Evolutionary conservation across 1,140 invertebrate species (phyloP).

Genomic region (Asbolus verrucosus): DNA sequence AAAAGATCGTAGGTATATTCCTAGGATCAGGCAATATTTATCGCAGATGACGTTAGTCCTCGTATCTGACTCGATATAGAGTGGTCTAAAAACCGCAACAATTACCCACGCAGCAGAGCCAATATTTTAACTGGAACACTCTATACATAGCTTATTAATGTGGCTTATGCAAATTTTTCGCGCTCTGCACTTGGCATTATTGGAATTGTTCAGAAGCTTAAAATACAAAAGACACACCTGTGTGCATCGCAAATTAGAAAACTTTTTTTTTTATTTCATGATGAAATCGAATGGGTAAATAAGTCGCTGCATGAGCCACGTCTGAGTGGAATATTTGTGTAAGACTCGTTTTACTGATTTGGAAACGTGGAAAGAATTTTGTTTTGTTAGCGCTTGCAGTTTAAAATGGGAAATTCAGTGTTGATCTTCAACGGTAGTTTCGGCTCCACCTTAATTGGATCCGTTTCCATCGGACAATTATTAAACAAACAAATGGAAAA

Average conservation of each 20-base stretch:
- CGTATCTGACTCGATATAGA: neutral
- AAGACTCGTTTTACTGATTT: too few species aligned
- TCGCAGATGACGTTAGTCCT: neutral
- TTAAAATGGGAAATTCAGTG: too few species aligned
- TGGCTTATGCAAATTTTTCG: constrained; percentile 14
- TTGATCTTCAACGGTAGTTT: too few species aligned
- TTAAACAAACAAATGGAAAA: too few species aligned
- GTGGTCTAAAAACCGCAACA: neutral
- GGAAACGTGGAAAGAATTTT: too few species aligned
- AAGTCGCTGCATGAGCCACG: neutral
- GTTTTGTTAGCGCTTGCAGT: too few species aligned
- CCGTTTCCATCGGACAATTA: too few species aligned
- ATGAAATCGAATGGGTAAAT: constrained; percentile 7
- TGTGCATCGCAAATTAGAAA: constrained; percentile 7
- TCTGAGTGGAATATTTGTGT: too few species aligned
- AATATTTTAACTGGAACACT: too few species aligned
- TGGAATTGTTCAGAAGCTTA: constrained; percentile 33
- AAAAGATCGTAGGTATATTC: neutral
- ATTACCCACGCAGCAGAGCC: neutral
- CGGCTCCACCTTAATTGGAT: too few species aligned
- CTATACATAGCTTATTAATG: neutral
- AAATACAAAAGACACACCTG: constrained; percentile 32
- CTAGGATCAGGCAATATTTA: neutral
- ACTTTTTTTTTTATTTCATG: constrained; percentile 6
- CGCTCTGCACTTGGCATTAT: constrained; percentile 18